A percentile compares a stretch with the other conserved stretches of the same genome.
Evolutionary conservation across 2,797 vertebrate species (phyloP).

Genomic region (Cryptoblepharus egeriae): DNA sequence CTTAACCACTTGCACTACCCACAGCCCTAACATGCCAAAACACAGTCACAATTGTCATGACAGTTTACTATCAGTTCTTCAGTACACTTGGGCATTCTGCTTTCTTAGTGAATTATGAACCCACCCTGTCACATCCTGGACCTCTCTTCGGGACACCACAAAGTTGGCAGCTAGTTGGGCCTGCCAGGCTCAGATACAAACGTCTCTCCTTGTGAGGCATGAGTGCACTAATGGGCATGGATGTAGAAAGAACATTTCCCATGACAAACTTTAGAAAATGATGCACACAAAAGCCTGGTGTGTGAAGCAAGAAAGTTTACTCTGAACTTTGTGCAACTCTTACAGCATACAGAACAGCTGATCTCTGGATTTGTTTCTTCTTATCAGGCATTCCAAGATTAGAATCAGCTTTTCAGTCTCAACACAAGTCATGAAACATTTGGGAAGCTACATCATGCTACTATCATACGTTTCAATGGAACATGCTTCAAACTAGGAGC

Average conservation of each 20-base stretch:
- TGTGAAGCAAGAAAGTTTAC: not conserved
- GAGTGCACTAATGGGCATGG: not conserved
- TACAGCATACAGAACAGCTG: not conserved
- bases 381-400: not conserved
- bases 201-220: not conserved
- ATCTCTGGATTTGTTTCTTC: not conserved
- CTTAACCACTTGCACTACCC: too few species aligned
- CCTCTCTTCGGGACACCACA: not conserved
- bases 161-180: not conserved
- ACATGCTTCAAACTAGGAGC: not conserved
- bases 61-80: not conserved
- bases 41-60: not conserved
- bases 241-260: not conserved
- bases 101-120: not conserved
- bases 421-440: not conserved
- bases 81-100: not conserved
- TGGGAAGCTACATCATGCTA: not conserved
- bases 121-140: not conserved
- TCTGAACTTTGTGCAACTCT: not conserved
- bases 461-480: not conserved
- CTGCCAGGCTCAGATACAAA: not conserved
- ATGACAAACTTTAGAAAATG: not conserved
- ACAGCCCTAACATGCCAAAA: not conserved
- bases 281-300: not conserved
- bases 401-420: not conserved